phyloP scores from a whole-genome alignment of 2,888 invertebrate species.

The Hydrotaea cyrtoneurina region DNA sequence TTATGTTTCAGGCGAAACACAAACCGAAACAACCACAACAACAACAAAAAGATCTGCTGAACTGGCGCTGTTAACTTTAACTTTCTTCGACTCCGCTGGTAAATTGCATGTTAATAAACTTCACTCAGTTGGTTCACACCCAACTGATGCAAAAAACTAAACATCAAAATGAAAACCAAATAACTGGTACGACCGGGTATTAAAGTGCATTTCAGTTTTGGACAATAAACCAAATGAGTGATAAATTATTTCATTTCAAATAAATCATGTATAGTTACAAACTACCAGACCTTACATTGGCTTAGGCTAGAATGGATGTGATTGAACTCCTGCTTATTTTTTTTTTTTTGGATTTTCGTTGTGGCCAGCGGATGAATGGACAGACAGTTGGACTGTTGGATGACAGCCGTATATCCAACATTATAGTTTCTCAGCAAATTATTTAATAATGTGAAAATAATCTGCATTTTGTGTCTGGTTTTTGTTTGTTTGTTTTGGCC shows the following conservation, averaged over 20 bases:
- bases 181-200: constrained; percentile 35
- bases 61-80: constrained; percentile 34
- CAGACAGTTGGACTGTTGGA: background rate
- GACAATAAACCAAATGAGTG: background rate
- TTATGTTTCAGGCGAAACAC: constrained; percentile 10
- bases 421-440: background rate
- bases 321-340: too few species aligned
- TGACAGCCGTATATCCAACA: background rate
- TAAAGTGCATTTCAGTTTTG: constrained; percentile 13
- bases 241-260: constrained; percentile 51
- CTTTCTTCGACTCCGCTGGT: constrained; percentile 60
- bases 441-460: constrained; percentile 27
- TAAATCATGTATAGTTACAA: background rate
- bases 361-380: background rate
- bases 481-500: background rate
- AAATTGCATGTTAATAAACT: constrained; percentile 63
- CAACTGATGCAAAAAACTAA: background rate
- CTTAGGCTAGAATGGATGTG: background rate
- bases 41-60: constrained; percentile 33
- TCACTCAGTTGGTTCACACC: background rate
- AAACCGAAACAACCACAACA: constrained; percentile 36
- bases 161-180: background rate
- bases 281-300: background rate
- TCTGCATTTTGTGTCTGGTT: background rate
- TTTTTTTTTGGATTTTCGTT: constrained; percentile 16